Conservation (phyloP, 1,140 invertebrate genomes). For the Steinernema khuongi region DNA sequence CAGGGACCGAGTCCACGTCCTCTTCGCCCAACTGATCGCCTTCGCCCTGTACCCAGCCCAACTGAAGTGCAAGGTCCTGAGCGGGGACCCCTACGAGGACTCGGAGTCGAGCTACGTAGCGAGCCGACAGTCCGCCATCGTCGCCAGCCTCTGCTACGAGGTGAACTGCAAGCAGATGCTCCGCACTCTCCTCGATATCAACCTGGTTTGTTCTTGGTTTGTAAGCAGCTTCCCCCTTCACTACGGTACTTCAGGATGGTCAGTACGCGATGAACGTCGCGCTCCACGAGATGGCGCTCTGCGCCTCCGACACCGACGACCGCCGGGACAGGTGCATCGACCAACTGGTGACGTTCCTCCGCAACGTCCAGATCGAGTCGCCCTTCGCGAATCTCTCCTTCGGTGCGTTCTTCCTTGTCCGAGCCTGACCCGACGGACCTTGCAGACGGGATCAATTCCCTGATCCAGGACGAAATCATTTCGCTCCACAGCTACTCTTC, state of each 20-base stretch:
- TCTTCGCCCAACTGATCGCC: constrained; percentile 31
- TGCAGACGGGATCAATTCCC: constrained; percentile 24
- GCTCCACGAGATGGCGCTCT: constrained; percentile 20
- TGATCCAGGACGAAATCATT: constrained; percentile 33
- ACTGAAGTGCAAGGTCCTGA: constrained; percentile 9
- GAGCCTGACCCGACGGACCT: too few relatives aligned
- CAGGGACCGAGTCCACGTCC: constrained; percentile 25
- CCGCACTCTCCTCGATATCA: neutral
- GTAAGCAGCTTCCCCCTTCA: neutral
- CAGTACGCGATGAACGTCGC: constrained; percentile 2
- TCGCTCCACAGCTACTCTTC: constrained; percentile 24
- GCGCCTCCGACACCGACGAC: neutral
- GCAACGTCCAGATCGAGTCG: constrained; percentile 19
- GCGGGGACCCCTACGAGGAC: neutral
- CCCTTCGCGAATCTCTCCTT: constrained; percentile 20
- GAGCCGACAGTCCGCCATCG: neutral
- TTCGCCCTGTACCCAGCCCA: constrained; percentile 35
- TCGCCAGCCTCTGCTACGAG: constrained; percentile 21
- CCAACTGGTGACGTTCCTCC: constrained; percentile 20
- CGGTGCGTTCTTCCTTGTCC: neutral
- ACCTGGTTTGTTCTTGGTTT: neutral
- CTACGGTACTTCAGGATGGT: neutral
- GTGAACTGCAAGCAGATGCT: constrained; percentile 33
- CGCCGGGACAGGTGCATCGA: constrained; percentile 9
- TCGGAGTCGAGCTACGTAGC: neutral